Percentiles rank a stretch among this genome's conserved stretches.
Conservation (phyloP, 2,888 invertebrate species). For the Aphodius granarius region DNA sequence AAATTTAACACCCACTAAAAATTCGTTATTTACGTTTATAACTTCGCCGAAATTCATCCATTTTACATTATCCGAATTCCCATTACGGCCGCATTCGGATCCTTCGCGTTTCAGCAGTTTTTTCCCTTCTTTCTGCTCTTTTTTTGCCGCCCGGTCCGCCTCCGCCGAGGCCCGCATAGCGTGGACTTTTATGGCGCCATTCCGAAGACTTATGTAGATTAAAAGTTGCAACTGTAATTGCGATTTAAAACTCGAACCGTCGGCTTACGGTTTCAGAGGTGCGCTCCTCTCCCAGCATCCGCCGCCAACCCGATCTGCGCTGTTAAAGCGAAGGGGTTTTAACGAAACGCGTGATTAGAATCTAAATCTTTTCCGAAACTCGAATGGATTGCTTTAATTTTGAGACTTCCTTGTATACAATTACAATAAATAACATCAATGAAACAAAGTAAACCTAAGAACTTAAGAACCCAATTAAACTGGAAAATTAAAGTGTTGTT, state of each 20-base stretch:
- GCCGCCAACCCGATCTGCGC: neutral
- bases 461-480: neutral
- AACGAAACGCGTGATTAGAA: neutral
- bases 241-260: conserved; percentile 44
- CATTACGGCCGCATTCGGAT: conserved; percentile 11
- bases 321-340: neutral
- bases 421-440: neutral
- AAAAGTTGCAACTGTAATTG: conserved; percentile 49
- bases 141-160: conserved; percentile 21
- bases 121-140: conserved; percentile 10
- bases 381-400: neutral
- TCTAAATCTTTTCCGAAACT: neutral
- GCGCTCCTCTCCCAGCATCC: neutral
- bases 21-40: neutral
- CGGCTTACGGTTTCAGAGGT: neutral
- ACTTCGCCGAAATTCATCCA: conserved; percentile 3
- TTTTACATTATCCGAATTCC: conserved; percentile 10
- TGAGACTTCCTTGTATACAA: neutral
- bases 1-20: neutral
- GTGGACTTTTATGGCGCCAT: conserved; percentile 44
- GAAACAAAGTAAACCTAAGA: neutral
- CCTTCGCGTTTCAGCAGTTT: conserved; percentile 5
- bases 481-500: too few relatives aligned
- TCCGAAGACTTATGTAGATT: conserved; percentile 47
- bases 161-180: conserved; percentile 2